Base-by-base conservation (phyloP, 2,888 invertebrate genomes). In the Macaria notata region DNA sequence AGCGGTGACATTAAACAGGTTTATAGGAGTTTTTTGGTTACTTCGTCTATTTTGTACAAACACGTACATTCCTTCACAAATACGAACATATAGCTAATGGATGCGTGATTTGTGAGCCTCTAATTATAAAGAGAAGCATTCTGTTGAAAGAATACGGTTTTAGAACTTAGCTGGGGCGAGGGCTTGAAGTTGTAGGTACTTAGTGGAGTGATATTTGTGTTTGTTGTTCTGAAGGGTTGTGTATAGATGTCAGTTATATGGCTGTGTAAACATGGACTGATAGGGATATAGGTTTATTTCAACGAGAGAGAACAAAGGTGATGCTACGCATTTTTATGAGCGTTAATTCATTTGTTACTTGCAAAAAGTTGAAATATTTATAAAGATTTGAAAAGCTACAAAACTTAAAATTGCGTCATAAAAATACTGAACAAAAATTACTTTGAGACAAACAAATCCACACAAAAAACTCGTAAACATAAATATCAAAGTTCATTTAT, bases 51-150 rank as follows among this genome's bases (percentile, higher is more conserved):
- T 19, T 19, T 19, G 2, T 19, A 19, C 19, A 19, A 19, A 19
- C 19, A 19, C 19, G 19, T 19, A 19, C 19, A 19, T 19, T 19
- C 19, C 19, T 2, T 19, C 19, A 19, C 1, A 19, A 19, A 1
- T 19, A 1, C 19, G 19, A 19, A 19, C 19, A 19, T n/a, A 41
- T 41, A 8, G 72, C 78, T 85, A 86, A 86, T 86, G 85, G 83
- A 79, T 75, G 71, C 66, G 75, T 83, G 83, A 84, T 85, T 86
- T 84, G 82, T 84, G 52, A 60, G 41, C 49, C 54, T 63, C 65
- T 65, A 64, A 67, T 67, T 67, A 65, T 65, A 67, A 61, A 60
- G 48, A 46, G 57, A 57, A 55, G 54, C 54, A 56, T 52, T 56
- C 53, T 50, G 8, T 56, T 51, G 42, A 19, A 38, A 54, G 54